A percentile compares a stretch with the other conserved stretches of the same genome.
These are phyloP conservation scores for Euproctis similis DNA, from an alignment of 2,888 invertebrate genomes.

Conservation along the genomic window DNA sequence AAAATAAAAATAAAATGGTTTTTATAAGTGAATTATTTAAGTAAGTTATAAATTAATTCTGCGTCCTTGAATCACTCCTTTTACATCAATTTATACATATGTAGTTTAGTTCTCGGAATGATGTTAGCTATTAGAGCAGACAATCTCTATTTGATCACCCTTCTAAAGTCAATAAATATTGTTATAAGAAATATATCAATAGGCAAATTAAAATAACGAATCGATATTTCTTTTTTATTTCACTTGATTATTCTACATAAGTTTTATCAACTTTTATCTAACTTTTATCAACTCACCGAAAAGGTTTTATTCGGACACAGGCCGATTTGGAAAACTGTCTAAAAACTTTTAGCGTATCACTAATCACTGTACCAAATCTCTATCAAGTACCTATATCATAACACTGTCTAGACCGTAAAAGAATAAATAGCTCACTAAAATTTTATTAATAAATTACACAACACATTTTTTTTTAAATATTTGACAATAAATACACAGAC, in stretches of 20 bases:
- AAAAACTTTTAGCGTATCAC: constrained; percentile 32
- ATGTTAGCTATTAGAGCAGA: constrained; percentile 1
- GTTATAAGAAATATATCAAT: no score
- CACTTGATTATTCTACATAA: no score
- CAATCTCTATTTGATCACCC: constrained; percentile 1
- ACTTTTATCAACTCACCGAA: constrained; percentile 39
- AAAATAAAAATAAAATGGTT: no score
- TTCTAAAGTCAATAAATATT: constrained; percentile 2
- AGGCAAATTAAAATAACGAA: no score
- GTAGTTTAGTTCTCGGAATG: not conserved
- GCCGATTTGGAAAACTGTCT: constrained; percentile 38
- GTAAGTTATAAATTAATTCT: constrained; percentile 12
- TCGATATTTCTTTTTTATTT: no score
- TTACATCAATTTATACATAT: constrained; percentile 16
- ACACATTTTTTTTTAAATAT: constrained; percentile 19
- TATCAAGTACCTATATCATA: constrained; percentile 22
- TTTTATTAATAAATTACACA: constrained; percentile 15
- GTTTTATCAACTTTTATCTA: no score
- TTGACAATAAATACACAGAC: constrained; percentile 28
- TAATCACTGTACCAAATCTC: constrained; percentile 35
- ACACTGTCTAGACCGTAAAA: constrained; percentile 13
- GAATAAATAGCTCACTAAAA: constrained; percentile 10
- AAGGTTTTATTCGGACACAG: constrained; percentile 29
- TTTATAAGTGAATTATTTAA: no score
- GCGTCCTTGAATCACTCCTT: constrained; percentile 23